Percentiles rank a stretch among this genome's conserved stretches.
Conservation (phyloP, 2,888 invertebrate genomes). For the Lymantria monacha region DNA sequence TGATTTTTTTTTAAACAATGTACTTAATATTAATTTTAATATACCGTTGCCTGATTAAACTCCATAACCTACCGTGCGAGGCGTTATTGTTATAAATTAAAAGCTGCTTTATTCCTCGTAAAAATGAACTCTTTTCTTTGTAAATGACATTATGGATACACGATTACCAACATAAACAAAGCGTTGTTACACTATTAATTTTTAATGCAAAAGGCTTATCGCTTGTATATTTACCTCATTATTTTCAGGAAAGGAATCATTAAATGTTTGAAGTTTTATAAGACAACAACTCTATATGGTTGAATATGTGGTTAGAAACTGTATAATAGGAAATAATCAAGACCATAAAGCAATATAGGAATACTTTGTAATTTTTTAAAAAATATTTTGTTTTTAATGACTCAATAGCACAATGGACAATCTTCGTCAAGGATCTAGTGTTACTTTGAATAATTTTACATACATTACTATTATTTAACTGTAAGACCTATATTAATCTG, state of each 20-base stretch:
- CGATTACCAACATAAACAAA: constrained; percentile 49
- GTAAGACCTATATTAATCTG: too few relatives aligned
- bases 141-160: constrained; percentile 42
- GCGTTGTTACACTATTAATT: constrained; percentile 60
- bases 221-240: constrained; percentile 43
- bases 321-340: background rate
- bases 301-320: background rate
- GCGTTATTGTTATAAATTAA: constrained; percentile 34
- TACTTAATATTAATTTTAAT: background rate
- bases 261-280: constrained; percentile 22
- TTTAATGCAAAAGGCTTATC: constrained; percentile 52
- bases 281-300: background rate
- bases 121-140: constrained; percentile 37
- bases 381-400: too few relatives aligned
- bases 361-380: background rate
- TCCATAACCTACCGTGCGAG: constrained; percentile 3
- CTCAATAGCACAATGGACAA: too few relatives aligned
- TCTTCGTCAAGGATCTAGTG: too few relatives aligned
- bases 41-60: constrained; percentile 9
- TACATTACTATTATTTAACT: too few relatives aligned
- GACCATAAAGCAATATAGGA: background rate
- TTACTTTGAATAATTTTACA: too few relatives aligned
- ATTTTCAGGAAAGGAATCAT: constrained; percentile 48
- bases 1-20: too few relatives aligned
- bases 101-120: constrained; percentile 22